Evolutionary conservation across 2,888 invertebrate genomes (phyloP), one percentile per base, ranked within the genome.

Genomic region (Drosophila siamana): DNA sequence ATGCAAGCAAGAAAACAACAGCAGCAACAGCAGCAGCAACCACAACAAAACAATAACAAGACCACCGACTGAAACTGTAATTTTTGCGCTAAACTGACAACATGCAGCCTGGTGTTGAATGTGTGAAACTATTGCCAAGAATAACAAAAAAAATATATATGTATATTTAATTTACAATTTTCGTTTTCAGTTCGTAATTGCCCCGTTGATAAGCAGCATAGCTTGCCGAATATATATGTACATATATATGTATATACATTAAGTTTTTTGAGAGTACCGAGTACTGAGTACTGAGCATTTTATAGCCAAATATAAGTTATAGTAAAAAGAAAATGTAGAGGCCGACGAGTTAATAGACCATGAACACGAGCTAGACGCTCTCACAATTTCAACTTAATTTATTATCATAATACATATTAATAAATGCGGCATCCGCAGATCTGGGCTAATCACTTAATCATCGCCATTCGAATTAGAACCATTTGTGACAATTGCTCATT

Each of bases 311-410:
- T 50, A 54, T 56, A 60, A 56, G 33, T 43, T 57, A 47, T 75
- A 55, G 65, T 36, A 66, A 61, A 85, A 74, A 81, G 85, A 80
- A 86, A 84, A 76, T 78, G 64, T 54, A 48, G 62, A 50, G 43
- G 22, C 77, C 47, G 48, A 56, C 66, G 26, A 81, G 71, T 85
- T 85, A 89, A 85, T 85, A 85, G 85, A 85, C 85, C 85, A 85
- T 87, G 77, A 82, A 88, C 59, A 69, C 63, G 52, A 64, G 81
- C 88, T 69, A 85, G 87, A 84, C 78, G 65, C 43, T 59, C 52
- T 13, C 26, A 13, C 41, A 41, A 40, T 7, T 26, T 11, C n/a
- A 51, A 4, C 52, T 54, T 54, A 28, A 54, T 54, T 30, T 30
- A 54, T 54, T 30, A n/a, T 41, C 28, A 54, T 41, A 41, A 54